These are phyloP conservation scores for Nomada lathburiana DNA, from an alignment of 2,888 invertebrate species.

Conservation along the genomic window DNA sequence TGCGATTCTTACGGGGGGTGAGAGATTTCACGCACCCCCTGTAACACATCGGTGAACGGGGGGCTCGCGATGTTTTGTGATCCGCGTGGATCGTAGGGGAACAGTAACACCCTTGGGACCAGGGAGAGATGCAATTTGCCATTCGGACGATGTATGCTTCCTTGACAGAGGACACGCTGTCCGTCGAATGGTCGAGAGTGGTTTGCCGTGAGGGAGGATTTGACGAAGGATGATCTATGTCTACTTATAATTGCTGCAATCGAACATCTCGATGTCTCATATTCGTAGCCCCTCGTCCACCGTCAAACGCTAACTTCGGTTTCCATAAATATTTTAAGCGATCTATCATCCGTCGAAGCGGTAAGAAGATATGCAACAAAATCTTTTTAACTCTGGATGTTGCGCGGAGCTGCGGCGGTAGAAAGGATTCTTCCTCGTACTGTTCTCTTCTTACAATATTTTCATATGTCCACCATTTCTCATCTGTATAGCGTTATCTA, in stretches of 20 bases:
- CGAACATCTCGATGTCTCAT: too few relatives aligned
- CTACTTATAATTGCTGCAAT: too few relatives aligned
- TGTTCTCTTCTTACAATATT: background rate
- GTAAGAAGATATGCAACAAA: background rate
- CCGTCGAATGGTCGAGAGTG: too few relatives aligned
- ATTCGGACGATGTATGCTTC: background rate
- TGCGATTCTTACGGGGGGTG: background rate
- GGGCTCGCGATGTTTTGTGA: conserved; percentile 11
- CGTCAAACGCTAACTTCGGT: background rate
- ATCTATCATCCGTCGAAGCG: conserved; percentile 5
- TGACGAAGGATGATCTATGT: too few relatives aligned
- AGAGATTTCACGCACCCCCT: conserved; percentile 8
- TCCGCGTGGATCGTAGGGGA: too few relatives aligned
- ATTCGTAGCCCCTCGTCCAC: background rate
- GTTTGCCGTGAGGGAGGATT: too few relatives aligned
- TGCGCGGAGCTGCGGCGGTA: background rate
- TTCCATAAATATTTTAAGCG: background rate
- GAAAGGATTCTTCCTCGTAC: background rate
- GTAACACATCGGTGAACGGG: background rate
- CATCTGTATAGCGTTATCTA: background rate
- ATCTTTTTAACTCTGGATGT: background rate
- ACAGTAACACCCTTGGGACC: background rate
- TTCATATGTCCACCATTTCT: conserved; percentile 23
- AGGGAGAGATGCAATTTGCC: conserved; percentile 6
- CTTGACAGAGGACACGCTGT: background rate